A percentile compares a stretch with the other conserved stretches of the same genome.
Conservation (phyloP, 2,888 invertebrate species). For the Calameuta idolon region DNA sequence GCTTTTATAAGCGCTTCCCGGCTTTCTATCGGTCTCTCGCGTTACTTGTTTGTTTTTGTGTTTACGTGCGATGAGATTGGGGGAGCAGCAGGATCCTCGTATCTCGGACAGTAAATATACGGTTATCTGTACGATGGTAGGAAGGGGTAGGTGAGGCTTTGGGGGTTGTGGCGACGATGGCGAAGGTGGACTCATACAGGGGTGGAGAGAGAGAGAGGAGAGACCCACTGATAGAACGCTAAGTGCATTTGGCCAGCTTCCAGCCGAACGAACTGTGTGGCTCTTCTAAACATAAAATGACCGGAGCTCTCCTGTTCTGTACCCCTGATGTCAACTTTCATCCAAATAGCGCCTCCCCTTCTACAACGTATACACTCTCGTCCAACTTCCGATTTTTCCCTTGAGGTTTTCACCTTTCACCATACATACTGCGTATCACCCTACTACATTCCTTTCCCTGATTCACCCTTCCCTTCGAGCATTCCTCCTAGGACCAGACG, state of each 20-base stretch:
- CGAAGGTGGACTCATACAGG: not conserved
- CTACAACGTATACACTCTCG: not conserved
- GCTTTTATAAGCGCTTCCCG: slow-evolving; percentile 20
- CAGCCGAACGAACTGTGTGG: slow-evolving; percentile 44
- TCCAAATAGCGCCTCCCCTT: not conserved
- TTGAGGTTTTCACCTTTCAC: not conserved
- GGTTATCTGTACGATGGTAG: slow-evolving; percentile 38
- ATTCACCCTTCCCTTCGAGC: not conserved
- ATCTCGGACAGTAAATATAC: slow-evolving; percentile 50
- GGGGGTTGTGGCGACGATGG: slow-evolving; percentile 4
- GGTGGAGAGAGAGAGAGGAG: slow-evolving; percentile 20
- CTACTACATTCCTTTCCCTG: not conserved
- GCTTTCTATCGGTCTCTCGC: not conserved
- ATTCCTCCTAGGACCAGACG: not conserved
- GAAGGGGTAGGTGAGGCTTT: not conserved
- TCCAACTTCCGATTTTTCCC: not conserved
- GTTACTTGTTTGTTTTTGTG: slow-evolving; percentile 38
- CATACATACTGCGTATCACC: not conserved
- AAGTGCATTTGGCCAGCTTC: slow-evolving; percentile 63
- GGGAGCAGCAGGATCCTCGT: slow-evolving; percentile 39
- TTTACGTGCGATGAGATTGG: slow-evolving; percentile 31
- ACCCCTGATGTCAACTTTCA: not conserved
- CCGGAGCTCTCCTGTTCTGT: slow-evolving; percentile 26
- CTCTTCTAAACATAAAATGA: slow-evolving; percentile 48
- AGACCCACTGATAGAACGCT: slow-evolving; percentile 54